Conservation (phyloP, 2,113 vertebrate genomes). For the Nibea albiflora region DNA sequence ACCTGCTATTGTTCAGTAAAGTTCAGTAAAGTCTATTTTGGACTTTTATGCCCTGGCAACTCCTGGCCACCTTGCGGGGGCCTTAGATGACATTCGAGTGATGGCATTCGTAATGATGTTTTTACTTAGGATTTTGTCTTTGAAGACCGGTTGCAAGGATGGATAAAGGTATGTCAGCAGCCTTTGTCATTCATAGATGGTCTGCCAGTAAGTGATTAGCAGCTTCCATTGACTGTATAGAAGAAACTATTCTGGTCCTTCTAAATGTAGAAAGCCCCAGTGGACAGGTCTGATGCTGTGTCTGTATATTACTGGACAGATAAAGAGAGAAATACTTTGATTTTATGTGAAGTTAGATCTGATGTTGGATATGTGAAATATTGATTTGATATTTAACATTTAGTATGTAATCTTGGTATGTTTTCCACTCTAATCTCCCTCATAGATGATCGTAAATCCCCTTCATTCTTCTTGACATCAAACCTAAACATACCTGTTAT, state of each 20-base stretch:
- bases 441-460: background rate
- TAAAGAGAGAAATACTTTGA: background rate
- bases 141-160: conserved; percentile 11
- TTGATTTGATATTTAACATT: background rate
- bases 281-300: background rate
- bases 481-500: conserved; percentile 87
- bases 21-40: conserved; percentile 73
- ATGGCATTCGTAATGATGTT: conserved; percentile 24
- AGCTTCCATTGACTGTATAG: conserved; percentile 34
- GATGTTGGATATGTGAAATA: background rate
- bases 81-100: conserved; percentile 33
- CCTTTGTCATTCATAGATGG: conserved; percentile 41
- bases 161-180: conserved; percentile 35
- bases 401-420: background rate
- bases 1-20: conserved; percentile 64
- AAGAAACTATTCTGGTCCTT: conserved; percentile 57
- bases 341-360: background rate
- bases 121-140: conserved; percentile 16
- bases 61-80: conserved; percentile 1
- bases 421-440: background rate
- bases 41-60: conserved; percentile 54
- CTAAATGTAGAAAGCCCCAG: conserved; percentile 31
- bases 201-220: conserved; percentile 51
- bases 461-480: background rate
- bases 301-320: background rate